Evolutionary conservation across 2,113 vertebrate species (phyloP).

Genomic region (Athene cunicularia): DNA sequence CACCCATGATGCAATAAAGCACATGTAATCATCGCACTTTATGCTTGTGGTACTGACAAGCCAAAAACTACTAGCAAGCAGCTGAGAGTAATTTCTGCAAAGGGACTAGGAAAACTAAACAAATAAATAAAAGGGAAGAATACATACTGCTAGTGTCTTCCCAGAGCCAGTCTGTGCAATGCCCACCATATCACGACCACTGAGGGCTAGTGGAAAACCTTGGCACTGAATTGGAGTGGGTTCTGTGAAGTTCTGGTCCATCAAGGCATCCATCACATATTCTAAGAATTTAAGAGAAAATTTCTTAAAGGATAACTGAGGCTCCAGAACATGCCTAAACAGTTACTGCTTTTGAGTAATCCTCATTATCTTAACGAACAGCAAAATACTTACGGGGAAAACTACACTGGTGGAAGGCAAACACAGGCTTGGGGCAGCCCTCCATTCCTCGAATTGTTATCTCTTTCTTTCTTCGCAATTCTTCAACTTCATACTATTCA

Average conservation of each 20-base stretch:
- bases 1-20: not conserved
- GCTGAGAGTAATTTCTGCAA: not conserved
- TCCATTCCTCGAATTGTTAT: slow-evolving; percentile 91
- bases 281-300: slow-evolving; percentile 73
- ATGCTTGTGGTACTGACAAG: not conserved
- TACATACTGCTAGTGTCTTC: slow-evolving; percentile 92
- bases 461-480: slow-evolving; percentile 90
- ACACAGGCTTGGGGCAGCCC: slow-evolving; percentile 89
- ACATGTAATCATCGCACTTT: not conserved
- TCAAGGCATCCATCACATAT: slow-evolving; percentile 93
- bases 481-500: slow-evolving; percentile 90
- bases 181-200: slow-evolving; percentile 97
- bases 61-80: not conserved
- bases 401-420: slow-evolving; percentile 90
- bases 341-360: not conserved
- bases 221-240: slow-evolving; percentile 97
- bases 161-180: slow-evolving; percentile 98
- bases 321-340: not conserved
- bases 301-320: not conserved
- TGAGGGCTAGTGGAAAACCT: slow-evolving; percentile 93
- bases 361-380: not conserved
- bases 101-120: not conserved
- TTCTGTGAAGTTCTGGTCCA: slow-evolving; percentile 94
- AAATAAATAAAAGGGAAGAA: not conserved
- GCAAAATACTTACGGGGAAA: slow-evolving; percentile 90